Percentiles rank a stretch among this genome's conserved stretches.
Conservation (phyloP, 2,113 vertebrate genomes). For the Piaya cayana region DNA sequence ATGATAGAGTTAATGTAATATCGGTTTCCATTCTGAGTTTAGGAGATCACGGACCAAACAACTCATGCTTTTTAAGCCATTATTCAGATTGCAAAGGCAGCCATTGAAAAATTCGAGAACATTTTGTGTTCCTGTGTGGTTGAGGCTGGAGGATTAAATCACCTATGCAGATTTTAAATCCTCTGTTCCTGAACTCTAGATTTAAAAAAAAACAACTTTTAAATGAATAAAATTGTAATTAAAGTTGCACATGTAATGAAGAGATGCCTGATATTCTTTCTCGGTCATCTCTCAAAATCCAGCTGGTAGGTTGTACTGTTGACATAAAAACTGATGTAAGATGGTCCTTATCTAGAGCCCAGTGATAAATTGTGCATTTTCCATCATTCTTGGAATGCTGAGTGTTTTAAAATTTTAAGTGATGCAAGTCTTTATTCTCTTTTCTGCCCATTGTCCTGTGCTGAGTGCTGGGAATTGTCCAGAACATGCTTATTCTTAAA, state of each 20-base stretch:
- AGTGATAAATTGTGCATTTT: neutral
- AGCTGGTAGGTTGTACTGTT: neutral
- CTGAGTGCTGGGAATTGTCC: neutral
- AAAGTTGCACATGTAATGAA: neutral
- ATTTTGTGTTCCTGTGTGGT: neutral
- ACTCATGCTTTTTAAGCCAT: neutral
- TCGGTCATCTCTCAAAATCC: neutral
- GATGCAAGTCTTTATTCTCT: neutral
- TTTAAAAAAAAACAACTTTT: too few species aligned
- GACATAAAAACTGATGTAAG: neutral
- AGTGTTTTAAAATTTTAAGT: neutral
- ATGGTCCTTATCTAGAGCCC: neutral
- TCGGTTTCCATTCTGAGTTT: neutral
- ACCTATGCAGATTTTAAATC: neutral
- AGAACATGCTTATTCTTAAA: neutral
- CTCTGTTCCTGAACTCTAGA: neutral
- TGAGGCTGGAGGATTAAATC: neutral
- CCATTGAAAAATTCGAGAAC: neutral
- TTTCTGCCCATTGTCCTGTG: neutral
- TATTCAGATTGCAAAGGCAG: neutral
- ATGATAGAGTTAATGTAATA: neutral
- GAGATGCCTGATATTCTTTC: neutral
- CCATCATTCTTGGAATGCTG: neutral
- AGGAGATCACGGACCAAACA: neutral
- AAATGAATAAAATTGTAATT: neutral